Conservation (phyloP, 2,888 invertebrate genomes). For the Leptopilina syphax region DNA sequence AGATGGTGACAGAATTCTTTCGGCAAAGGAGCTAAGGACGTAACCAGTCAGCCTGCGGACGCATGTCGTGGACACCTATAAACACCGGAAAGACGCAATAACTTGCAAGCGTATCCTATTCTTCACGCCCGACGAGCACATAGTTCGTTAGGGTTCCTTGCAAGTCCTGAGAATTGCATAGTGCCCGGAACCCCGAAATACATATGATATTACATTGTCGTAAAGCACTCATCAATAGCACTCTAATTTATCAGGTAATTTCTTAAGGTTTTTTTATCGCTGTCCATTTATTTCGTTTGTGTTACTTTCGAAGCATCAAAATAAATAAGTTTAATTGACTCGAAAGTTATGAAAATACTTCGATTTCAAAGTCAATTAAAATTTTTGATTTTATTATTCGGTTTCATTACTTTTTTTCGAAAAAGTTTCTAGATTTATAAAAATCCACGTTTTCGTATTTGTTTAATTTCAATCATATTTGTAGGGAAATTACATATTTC, state of each 20-base stretch:
- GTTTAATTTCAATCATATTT: too few relatives aligned
- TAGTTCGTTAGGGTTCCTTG: conserved; percentile 56
- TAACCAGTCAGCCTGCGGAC: conserved; percentile 15
- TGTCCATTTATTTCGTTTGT: too few relatives aligned
- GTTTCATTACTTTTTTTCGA: too few relatives aligned
- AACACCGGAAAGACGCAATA: conserved; percentile 71
- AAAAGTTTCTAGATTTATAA: too few relatives aligned
- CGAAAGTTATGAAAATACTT: too few relatives aligned
- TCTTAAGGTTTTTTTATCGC: neutral
- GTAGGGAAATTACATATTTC: too few relatives aligned
- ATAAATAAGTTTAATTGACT: too few relatives aligned
- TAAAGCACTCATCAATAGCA: neutral
- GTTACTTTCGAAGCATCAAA: too few relatives aligned
- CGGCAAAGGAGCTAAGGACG: conserved; percentile 14
- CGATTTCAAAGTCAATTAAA: too few relatives aligned
- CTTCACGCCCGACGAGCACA: conserved; percentile 60
- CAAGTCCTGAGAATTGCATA: conserved; percentile 30
- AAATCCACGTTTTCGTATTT: too few relatives aligned
- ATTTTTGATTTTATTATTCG: too few relatives aligned
- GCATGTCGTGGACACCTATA: conserved; percentile 69
- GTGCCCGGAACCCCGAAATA: conserved; percentile 23
- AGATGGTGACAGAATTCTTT: conserved; percentile 22
- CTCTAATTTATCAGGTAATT: neutral
- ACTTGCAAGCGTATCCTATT: conserved; percentile 66
- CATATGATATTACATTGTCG: conserved; percentile 19